Base-by-base conservation (phyloP, 2,888 invertebrate species). In the Dimorphilus gyrociliatus region DNA sequence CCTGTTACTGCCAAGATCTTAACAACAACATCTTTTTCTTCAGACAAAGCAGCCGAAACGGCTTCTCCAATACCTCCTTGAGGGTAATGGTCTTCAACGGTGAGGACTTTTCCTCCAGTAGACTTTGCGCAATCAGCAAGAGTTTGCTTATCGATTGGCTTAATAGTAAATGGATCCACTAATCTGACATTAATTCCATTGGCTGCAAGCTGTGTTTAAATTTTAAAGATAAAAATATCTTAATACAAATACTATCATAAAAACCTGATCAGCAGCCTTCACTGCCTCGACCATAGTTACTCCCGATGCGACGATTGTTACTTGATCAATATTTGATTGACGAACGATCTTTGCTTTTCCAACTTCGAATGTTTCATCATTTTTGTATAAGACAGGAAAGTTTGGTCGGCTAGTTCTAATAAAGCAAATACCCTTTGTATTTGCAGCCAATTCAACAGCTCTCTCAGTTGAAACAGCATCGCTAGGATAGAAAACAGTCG, bases 61-160 rank as follows among this genome's bases (percentile, higher is more conserved):
- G 94, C 90, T 60, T 97, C 94, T 37, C 97, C 97, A 32, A 97
- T 56, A 30, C 97, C 97, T 39, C 97, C 90, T 62, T 81, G 81
- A 41, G 78, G 74, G 62, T 97, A 97, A 64, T 97, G 97, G 61
- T 97, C 97, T 63, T 97, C 97, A 0, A 92, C 86, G 19, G 86
- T 85, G 29, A 97, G 60, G 32, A 97, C 72, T 7, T 74, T 69
- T 1, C 86, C 86, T 5, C 78, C 78, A 33, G 72, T 76, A 32
- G 76, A 76, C 38, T 70, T 69, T 2, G 85, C 90, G 59, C 82
- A 74, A 30, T 69, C 66, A 23, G 77, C 60, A 23, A 99, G 74
- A 2, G 75, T 70, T 1, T 71, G 72, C 32, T 68, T 72, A 65
- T 97, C 97, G 43, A 97, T 67, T 1, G 97, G 97, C 66, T 97